Percentiles rank a stretch among this genome's conserved stretches.
These are phyloP conservation scores for Asbolus verrucosus DNA, from an alignment of 1,140 invertebrate species.

Conservation along the genomic window DNA sequence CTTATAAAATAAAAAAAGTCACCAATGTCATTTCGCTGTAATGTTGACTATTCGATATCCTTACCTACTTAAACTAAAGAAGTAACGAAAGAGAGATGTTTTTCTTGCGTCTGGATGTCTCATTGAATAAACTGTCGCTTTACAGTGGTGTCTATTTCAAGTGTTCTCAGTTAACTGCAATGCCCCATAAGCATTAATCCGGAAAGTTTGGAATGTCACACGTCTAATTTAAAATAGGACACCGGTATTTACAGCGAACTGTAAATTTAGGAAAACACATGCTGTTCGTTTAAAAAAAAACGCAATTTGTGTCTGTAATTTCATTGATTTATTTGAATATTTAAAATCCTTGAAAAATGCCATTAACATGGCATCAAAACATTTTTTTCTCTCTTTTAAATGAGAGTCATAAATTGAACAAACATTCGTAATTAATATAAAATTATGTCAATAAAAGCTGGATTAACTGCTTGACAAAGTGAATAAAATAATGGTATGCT, in stretches of 20 bases:
- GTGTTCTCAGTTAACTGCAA: background rate
- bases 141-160: background rate
- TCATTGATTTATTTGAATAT: constrained; percentile 22
- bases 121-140: no score
- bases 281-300: constrained; percentile 2
- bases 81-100: no score
- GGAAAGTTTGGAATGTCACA: background rate
- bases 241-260: constrained; percentile 9
- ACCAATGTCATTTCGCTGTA: no score
- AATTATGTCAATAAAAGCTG: no score
- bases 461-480: no score
- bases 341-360: background rate
- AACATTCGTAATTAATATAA: background rate
- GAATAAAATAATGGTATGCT: constrained; percentile 7
- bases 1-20: no score
- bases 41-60: no score
- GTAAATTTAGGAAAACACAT: constrained; percentile 9
- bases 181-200: background rate
- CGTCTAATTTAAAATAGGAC: constrained; percentile 28
- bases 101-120: no score
- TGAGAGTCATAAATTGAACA: background rate
- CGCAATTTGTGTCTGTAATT: no score
- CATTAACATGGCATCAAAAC: background rate
- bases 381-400: background rate
- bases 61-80: no score